Conservation (phyloP, 1,140 invertebrate genomes). For the Cyclina sinensis region DNA sequence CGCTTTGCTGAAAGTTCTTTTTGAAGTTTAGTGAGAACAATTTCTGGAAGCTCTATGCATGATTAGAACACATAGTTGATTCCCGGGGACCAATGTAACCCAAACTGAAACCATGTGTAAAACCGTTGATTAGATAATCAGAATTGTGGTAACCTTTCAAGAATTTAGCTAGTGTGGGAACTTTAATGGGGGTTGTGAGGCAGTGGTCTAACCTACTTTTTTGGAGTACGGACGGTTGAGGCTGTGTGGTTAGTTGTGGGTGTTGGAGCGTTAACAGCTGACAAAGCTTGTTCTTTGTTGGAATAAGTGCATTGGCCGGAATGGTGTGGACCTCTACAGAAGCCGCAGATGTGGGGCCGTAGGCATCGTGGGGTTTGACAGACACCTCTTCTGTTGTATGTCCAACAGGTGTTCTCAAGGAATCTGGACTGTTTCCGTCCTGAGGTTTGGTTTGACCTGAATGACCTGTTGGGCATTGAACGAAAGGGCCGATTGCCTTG, state of each 20-base stretch:
- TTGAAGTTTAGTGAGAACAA: not conserved
- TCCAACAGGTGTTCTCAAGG: too few species aligned
- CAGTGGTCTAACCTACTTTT: not conserved
- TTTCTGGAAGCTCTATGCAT: not conserved
- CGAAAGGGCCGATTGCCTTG: too few species aligned
- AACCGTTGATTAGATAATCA: constrained; percentile 49
- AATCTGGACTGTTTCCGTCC: too few species aligned
- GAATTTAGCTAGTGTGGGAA: not conserved
- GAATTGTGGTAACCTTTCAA: not conserved
- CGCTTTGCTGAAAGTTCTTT: not conserved
- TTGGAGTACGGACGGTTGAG: not conserved
- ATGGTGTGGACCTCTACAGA: too few species aligned
- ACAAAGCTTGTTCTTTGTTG: too few species aligned
- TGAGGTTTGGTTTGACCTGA: not conserved
- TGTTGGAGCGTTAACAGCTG: too few species aligned
- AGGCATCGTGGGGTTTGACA: too few species aligned
- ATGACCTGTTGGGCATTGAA: too few species aligned
- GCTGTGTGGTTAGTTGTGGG: too few species aligned
- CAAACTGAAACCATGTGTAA: constrained; percentile 51
- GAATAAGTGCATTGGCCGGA: too few species aligned
- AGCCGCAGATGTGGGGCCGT: too few species aligned
- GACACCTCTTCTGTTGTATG: too few species aligned
- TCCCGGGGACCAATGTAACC: constrained; percentile 4
- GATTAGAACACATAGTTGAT: not conserved
- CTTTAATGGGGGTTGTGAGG: not conserved